phyloP scores from a whole-genome alignment of 2,113 vertebrate species.

The Colistium nudipinnis region DNA sequence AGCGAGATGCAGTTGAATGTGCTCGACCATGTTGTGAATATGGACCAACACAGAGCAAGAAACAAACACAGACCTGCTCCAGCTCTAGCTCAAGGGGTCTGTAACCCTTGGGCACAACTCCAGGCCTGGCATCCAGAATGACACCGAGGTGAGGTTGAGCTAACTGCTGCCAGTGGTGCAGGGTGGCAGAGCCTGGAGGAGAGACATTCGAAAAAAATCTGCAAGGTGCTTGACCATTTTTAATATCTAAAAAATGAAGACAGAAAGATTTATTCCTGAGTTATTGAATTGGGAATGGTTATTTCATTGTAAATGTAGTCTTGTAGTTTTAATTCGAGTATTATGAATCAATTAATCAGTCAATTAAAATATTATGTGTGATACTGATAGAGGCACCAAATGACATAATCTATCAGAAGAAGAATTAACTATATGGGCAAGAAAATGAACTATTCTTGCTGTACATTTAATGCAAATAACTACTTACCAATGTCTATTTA shows the following conservation, averaged over 20 bases:
- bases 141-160: conserved; percentile 97
- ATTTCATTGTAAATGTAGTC: background rate
- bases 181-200: conserved; percentile 91
- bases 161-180: conserved; percentile 98
- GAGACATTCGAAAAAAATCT: conserved; percentile 13
- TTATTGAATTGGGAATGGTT: background rate
- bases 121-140: conserved; percentile 93
- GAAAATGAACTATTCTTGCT: no score
- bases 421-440: no score
- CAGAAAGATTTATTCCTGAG: no score
- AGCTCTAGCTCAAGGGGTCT: conserved; percentile 92
- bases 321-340: background rate
- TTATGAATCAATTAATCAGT: no score
- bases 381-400: background rate
- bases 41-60: background rate
- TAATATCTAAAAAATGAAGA: background rate
- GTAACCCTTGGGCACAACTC: conserved; percentile 97
- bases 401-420: no score
- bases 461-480: background rate
- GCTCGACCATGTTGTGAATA: background rate
- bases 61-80: conserved; percentile 88
- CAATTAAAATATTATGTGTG: background rate
- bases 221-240: background rate
- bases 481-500: background rate
- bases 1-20: background rate